These are phyloP conservation scores for Gadopsis marmoratus DNA, from an alignment of 2,797 vertebrate genomes.

Conservation along the genomic window DNA sequence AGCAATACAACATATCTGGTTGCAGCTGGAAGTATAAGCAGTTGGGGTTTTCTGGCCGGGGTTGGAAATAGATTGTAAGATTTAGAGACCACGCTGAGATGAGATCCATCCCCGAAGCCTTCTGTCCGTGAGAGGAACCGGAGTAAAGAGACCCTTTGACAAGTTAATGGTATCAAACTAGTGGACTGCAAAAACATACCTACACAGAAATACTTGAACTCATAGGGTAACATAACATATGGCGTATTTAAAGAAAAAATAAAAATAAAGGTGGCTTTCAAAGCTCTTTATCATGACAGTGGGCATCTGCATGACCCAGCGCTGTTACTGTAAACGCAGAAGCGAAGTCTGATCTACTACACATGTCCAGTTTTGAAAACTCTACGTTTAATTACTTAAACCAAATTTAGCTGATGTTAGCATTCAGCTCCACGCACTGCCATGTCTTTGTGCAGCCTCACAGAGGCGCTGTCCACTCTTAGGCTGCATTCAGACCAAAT, in stretches of 20 bases:
- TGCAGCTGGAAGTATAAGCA: slow-evolving; percentile 74
- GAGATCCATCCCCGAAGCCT: slow-evolving; percentile 33
- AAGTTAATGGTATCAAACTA: slow-evolving; percentile 35
- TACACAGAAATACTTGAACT: not conserved
- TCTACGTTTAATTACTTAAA: not conserved
- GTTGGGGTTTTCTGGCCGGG: slow-evolving; percentile 54
- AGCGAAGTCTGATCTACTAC: not conserved
- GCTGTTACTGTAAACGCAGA: slow-evolving; percentile 2
- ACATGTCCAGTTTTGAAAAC: not conserved
- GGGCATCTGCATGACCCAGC: not conserved
- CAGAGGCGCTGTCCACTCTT: not conserved
- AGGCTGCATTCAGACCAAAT: no score
- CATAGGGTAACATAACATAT: not conserved
- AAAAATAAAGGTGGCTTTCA: not conserved
- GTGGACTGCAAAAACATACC: slow-evolving; percentile 1
- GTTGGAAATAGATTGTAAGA: slow-evolving; percentile 65
- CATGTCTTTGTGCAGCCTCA: not conserved
- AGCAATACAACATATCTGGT: slow-evolving; percentile 73
- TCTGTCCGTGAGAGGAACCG: slow-evolving; percentile 44
- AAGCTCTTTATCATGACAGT: slow-evolving; percentile 9
- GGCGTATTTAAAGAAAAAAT: no score
- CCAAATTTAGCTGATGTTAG: not conserved
- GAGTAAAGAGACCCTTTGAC: slow-evolving; percentile 31
- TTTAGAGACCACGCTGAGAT: slow-evolving; percentile 63
- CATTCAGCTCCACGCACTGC: not conserved